These are phyloP conservation scores for Leucopternis melanops DNA, from an alignment of 2,113 vertebrate genomes.

Conservation along the genomic window DNA sequence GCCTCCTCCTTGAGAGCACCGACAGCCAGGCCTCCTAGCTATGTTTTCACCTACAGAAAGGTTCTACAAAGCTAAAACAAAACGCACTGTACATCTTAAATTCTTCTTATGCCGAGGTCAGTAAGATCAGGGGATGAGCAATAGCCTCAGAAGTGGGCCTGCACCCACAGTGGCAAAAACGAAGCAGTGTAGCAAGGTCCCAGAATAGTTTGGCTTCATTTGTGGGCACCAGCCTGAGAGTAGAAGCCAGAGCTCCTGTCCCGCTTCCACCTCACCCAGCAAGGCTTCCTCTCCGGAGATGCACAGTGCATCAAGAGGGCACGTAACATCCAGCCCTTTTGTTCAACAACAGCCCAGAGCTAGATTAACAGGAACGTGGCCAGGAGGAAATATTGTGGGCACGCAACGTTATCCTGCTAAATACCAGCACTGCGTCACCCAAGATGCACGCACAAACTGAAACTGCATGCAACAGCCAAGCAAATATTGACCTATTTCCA, in stretches of 20 bases:
- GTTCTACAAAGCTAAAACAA: not conserved
- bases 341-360: not conserved
- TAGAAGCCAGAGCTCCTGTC: not conserved
- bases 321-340: not conserved
- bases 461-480: not conserved
- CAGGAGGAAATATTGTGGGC: not conserved
- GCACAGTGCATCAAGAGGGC: not conserved
- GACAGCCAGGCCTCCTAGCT: not conserved
- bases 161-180: not conserved
- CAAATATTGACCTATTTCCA: not conserved
- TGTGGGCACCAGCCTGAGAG: not conserved
- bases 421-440: not conserved
- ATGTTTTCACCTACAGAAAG: not conserved
- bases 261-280: not conserved
- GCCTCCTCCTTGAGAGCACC: not conserved
- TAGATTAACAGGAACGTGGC: rapidly evolving
- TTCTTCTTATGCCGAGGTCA: not conserved
- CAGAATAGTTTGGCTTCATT: not conserved
- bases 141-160: not conserved
- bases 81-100: rapidly evolving
- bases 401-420: not conserved
- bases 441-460: rapidly evolving
- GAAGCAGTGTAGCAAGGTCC: not conserved
- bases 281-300: not conserved
- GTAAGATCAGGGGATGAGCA: not conserved